Evolutionary conservation across 2,797 vertebrate species (phyloP), one percentile per base, ranked within the genome.

Genomic region (Hozukius guyotensis): DNA sequence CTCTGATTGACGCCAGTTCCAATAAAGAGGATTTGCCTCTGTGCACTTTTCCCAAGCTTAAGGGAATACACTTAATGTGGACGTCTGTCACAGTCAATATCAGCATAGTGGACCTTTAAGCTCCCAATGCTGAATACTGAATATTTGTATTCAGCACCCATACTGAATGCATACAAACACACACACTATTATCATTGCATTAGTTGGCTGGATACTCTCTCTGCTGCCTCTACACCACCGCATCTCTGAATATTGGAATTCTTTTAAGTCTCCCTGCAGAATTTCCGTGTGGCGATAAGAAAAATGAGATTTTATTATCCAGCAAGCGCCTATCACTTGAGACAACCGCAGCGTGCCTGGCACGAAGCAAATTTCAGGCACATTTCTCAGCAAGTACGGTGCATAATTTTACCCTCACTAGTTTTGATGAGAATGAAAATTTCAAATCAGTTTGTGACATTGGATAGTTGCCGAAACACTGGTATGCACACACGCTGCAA

Each of bases 11-110:
- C 53, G 25, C 29, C 63, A 69, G 27, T 63, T 86, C 73, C 84
- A 79, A 88, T 89, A 83, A 76, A 74, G 67, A 34, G 69, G 72
- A 87, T 86, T 82, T 87, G 78, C 77, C 31, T 78, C 42, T 71
- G 24, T 77, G 81, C 75, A 83, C 63, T 82, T 87, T 78, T 27
- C 56, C 32, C 27, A 57, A 62, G 66, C 87, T 79, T 72, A 46
- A 64, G 82, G 81, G 63, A 87, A 78, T 80, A 75, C 49, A 42
- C 46, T 72, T 73, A 76, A 82, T 74, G 69, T 72, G 36, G 52
- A 74, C 68, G 66, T 81, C 71, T 68, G 68, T 82, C 83, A 31
- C 60, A 76, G 77, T 87, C 85, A 68, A 52, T 85, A 82, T 78
- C 55, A 55, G 34, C n/a, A 4, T 29, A 36, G 59, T 55, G 64